Percentiles rank a stretch among this genome's conserved stretches.
Conservation (phyloP, 1,140 invertebrate genomes). For the Heterodera schachtii region DNA sequence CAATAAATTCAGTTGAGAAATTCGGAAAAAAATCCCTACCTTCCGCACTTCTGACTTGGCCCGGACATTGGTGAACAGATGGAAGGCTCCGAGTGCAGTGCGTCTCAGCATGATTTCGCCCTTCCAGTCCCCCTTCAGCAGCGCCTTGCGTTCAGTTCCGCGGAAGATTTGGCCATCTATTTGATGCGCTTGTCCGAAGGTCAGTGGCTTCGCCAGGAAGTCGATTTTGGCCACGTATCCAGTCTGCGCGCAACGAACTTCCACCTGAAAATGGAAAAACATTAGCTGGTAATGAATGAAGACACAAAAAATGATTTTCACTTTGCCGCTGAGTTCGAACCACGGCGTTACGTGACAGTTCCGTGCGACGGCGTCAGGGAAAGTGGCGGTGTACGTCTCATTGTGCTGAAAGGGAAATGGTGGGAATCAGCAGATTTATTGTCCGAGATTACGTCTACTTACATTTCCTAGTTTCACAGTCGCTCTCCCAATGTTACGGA, state of each 20-base stretch:
- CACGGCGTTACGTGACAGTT: constrained; percentile 70
- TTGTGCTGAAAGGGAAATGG: constrained; percentile 49
- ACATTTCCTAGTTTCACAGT: too few relatives aligned
- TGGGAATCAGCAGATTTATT: too few relatives aligned
- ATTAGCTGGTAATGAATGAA: constrained; percentile 1
- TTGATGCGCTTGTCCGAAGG: constrained; percentile 69
- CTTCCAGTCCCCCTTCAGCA: too few relatives aligned
- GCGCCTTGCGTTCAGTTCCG: constrained; percentile 81
- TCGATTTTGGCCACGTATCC: constrained; percentile 69
- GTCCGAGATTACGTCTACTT: constrained; percentile 36
- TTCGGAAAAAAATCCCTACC: constrained; percentile 25
- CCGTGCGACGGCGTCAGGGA: constrained; percentile 71
- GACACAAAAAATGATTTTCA: constrained; percentile 47
- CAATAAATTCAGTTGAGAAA: not conserved
- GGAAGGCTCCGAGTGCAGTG: constrained; percentile 74
- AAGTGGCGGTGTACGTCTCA: constrained; percentile 70
- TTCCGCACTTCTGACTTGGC: constrained; percentile 84
- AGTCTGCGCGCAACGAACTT: constrained; percentile 68
- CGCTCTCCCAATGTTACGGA: too few relatives aligned
- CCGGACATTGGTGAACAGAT: constrained; percentile 84
- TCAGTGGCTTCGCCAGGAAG: constrained; percentile 70
- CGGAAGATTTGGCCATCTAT: constrained; percentile 68
- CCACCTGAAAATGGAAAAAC: constrained; percentile 47
- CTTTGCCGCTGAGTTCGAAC: constrained; percentile 70
- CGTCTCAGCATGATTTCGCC: constrained; percentile 72